phyloP scores from a whole-genome alignment of 2,797 vertebrate species.

The Ptychobarbus kaznakovi region DNA sequence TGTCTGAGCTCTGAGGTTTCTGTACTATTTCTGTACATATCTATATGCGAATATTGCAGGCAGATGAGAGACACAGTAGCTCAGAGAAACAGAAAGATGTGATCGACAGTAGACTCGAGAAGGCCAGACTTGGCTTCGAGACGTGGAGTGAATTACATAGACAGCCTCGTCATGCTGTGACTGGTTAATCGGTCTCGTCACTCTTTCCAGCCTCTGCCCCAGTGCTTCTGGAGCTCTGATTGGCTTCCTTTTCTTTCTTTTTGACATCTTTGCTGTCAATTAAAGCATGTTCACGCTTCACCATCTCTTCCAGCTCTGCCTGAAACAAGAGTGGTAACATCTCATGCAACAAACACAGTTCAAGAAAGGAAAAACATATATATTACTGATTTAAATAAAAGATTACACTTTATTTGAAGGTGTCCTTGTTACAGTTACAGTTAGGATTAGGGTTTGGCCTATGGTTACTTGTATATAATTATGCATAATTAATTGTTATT shows the following conservation, averaged over 20 bases:
- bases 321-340: slow-evolving; percentile 61
- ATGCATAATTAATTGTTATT: not conserved
- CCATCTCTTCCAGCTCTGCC: slow-evolving; percentile 86
- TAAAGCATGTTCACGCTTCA: slow-evolving; percentile 81
- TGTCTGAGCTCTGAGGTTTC: not conserved
- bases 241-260: slow-evolving; percentile 52
- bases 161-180: not conserved
- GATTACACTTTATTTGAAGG: not conserved
- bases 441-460: not conserved
- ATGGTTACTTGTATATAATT: not conserved
- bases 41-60: slow-evolving; percentile 22
- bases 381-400: not conserved
- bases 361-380: not conserved
- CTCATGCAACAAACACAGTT: not conserved
- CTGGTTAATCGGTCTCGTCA: slow-evolving; percentile 69
- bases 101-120: not conserved
- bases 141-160: not conserved
- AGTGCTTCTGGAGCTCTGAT: slow-evolving; percentile 58
- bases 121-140: not conserved
- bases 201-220: slow-evolving; percentile 58
- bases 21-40: not conserved
- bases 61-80: not conserved
- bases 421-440: not conserved
- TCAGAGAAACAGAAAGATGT: slow-evolving; percentile 14
- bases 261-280: slow-evolving; percentile 78